Base-by-base conservation (phyloP, 2,113 vertebrate species). In the Pagrus major region DNA sequence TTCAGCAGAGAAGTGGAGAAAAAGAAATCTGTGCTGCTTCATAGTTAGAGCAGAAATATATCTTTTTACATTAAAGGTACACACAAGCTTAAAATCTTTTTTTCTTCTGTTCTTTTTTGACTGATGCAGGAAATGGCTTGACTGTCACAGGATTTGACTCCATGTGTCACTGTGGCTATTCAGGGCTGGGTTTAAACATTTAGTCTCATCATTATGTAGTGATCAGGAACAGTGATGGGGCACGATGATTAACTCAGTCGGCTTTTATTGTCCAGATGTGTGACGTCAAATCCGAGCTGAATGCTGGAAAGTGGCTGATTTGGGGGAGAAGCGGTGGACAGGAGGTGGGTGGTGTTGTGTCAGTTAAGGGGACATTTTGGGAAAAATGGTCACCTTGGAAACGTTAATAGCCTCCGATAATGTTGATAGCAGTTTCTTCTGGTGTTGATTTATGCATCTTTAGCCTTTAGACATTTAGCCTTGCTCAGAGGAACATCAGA, bases 351-450 rank as follows among this genome's bases (percentile, higher is more conserved):
- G 75, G 31, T 60, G 33, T 29, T 23, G 47, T 44, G 68, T 37
- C 25, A 44, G 9, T 27, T 14, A 41, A 12, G 1, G 54, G 56
- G 69, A 66, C 49, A 58, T 54, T 81, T 76, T 55, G 15, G 42
- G 51, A 56, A 78, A 74, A 39, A 21, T 2, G 23, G 65, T 83
- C 41, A 39, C 80, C 71, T 71, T 83, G 71, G 55, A 72, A 79
- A 76, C 59, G 0, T 44, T 51, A 46, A 80, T 61, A 42, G 37
- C 39, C 15, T 61, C 1, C 6, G 37, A 55, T 49, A 25, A 73
- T 21, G 68, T 54, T 56, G 33, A 78, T 47, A 42, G 42, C 6
- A 27, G 12, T 58, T 74, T 39, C 15, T 11, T 55, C 42, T 29
- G 16, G 21, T 31, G 61, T 63, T 67, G 18, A 63, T 66, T 67